Percentiles rank a stretch among this genome's conserved stretches.
Evolutionary conservation across 2,888 invertebrate genomes (phyloP).

Genomic region (Trachelus troglodyta): DNA sequence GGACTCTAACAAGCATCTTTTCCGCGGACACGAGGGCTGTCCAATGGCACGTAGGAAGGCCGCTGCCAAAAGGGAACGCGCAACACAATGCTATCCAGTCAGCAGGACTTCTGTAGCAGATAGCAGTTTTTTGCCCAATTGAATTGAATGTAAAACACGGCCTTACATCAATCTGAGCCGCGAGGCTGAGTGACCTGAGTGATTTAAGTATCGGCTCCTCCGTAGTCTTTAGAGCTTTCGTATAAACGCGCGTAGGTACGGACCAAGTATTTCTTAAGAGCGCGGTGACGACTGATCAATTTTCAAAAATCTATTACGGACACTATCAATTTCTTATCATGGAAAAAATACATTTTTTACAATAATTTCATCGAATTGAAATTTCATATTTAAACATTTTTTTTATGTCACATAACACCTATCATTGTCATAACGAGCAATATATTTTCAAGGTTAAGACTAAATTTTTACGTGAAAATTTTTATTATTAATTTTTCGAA

Average conservation of each 20-base stretch:
- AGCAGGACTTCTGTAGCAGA: slow-evolving; percentile 27
- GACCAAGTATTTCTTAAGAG: slow-evolving; percentile 13
- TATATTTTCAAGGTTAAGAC: neutral
- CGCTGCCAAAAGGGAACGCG: slow-evolving; percentile 12
- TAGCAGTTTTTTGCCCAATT: slow-evolving; percentile 65
- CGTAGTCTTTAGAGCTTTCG: slow-evolving; percentile 53
- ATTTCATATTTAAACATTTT: neutral
- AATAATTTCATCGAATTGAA: neutral
- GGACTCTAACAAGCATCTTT: slow-evolving; percentile 40
- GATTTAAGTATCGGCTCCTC: slow-evolving; percentile 59
- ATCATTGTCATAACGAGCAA: neutral
- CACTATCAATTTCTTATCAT: neutral
- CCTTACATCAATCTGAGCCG: slow-evolving; percentile 65
- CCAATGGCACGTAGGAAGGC: slow-evolving; percentile 7
- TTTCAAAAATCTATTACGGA: neutral
- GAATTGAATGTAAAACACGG: slow-evolving; percentile 67
- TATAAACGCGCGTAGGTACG: slow-evolving; percentile 33
- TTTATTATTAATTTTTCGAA: neutral
- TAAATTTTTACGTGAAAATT: neutral
- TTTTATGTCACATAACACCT: neutral
- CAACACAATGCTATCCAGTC: slow-evolving; percentile 16
- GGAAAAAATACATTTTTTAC: neutral
- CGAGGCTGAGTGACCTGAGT: slow-evolving; percentile 63
- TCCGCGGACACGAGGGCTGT: slow-evolving; percentile 8
- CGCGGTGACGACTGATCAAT: slow-evolving; percentile 16